Evolutionary conservation across 2,888 invertebrate genomes (phyloP), one percentile per base, ranked within the genome.

Genomic region (Campoletis raptor): DNA sequence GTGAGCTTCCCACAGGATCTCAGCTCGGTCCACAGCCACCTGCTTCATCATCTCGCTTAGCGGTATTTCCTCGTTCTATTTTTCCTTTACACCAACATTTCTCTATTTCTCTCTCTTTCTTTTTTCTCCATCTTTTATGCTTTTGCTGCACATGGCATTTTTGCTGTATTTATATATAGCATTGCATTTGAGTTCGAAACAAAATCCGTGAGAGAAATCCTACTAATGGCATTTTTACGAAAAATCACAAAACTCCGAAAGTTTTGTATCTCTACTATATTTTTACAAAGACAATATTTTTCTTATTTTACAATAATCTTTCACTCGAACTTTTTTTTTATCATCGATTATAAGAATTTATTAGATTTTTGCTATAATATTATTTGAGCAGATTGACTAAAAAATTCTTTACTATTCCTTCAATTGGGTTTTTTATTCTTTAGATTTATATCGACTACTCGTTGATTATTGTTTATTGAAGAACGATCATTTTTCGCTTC

Each of bases 1-100:
- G 91, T 91, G 89, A 82, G 92, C 93, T 94, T 94, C 94, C 93
- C 94, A 94, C 94, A 94, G 94, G 93, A 93, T 92, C 92, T 90
- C 90, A 89, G 88, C 86, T 85, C 76, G 87, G 83, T 89, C 87
- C 91, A 85, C 73, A 91, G 76, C 91, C 94, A 94, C 94, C 94
- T 94, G 94, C 94, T 93, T 82, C 86, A 79, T 84, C 89, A 90
- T 89, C 90, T 85, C 86, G 89, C 88, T 90, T 88, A 89, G 83
- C 88, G 90, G 88, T 85, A 90, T 89, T 90, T 76, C 88, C 74
- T 81, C 80, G 48, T 76, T 73, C 73, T 82, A 67, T 81, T 83
- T 78, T 66, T 76, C 69, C 67, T 67, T 24, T 40, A 18, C 64
- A 37, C 77, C 48, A 64, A 8, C 37, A n/a, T 48, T 77, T 37